Evolutionary conservation across 2,113 vertebrate genomes (phyloP).

Genomic region (Leucoraja erinaceus): DNA sequence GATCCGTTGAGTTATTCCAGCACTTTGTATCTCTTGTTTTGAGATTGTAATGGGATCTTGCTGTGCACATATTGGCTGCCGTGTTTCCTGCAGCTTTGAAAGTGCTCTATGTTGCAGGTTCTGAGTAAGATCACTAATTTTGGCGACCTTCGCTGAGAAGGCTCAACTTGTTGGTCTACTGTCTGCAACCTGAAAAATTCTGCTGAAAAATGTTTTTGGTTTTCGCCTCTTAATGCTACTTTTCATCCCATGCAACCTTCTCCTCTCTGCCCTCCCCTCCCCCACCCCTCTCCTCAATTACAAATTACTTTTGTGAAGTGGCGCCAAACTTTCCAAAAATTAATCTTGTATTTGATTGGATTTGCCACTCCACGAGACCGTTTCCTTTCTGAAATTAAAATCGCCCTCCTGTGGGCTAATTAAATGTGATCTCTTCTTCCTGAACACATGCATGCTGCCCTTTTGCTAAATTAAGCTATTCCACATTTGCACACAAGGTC

Average conservation of each 20-base stretch:
- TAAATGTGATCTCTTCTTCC: slow-evolving; percentile 8
- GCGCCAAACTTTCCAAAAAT: not conserved
- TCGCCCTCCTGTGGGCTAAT: not conserved
- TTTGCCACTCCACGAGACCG: not conserved
- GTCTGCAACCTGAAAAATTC: too few species aligned
- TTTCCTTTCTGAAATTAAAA: not conserved
- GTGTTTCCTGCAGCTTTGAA: too few species aligned
- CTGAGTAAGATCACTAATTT: too few species aligned
- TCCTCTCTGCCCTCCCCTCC: not conserved
- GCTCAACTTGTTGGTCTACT: not conserved
- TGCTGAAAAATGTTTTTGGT: not conserved
- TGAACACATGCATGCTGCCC: not conserved
- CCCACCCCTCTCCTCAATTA: not conserved
- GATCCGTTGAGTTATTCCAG: too few species aligned
- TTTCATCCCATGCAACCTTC: not conserved
- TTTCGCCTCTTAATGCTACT: not conserved
- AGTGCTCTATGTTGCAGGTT: too few species aligned
- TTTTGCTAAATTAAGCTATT: not conserved
- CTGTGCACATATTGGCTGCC: too few species aligned
- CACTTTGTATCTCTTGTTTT: too few species aligned
- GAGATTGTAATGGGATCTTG: too few species aligned
- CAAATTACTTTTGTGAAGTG: not conserved
- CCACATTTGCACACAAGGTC: not conserved
- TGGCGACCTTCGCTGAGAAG: not conserved
- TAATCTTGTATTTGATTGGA: not conserved